phyloP scores from a whole-genome alignment of 2,888 invertebrate genomes.

The Gryllus longicercus region DNA sequence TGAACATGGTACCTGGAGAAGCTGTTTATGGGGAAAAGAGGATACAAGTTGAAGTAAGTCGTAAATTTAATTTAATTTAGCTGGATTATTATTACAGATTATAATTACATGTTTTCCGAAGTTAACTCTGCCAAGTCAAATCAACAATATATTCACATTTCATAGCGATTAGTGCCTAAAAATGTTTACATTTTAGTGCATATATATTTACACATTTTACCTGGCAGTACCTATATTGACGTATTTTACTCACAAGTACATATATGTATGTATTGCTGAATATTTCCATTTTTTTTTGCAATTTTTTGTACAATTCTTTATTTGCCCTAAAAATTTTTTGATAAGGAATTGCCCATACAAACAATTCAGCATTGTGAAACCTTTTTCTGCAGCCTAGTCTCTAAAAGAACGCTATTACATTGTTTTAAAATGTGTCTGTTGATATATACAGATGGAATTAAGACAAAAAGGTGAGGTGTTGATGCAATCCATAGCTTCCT shows the following conservation, averaged over 20 bases:
- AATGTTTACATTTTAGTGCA: no score
- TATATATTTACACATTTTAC: no score
- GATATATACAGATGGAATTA: neutral
- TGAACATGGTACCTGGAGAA: conserved; percentile 93
- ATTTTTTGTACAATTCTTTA: neutral
- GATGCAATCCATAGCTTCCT: no score
- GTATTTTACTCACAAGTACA: no score
- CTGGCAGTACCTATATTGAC: no score
- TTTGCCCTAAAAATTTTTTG: neutral
- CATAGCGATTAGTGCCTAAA: no score
- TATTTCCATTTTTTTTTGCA: neutral
- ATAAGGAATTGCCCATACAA: neutral
- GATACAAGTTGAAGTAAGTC: conserved; percentile 85
- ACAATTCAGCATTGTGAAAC: no score
- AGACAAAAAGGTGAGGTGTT: no score
- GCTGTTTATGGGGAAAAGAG: conserved; percentile 99
- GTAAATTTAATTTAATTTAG: neutral
- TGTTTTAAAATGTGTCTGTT: neutral
- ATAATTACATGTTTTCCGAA: neutral
- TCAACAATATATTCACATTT: no score
- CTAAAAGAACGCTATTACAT: neutral
- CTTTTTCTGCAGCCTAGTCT: no score
- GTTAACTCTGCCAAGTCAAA: no score
- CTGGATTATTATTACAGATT: neutral
- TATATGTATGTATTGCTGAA: no score